A percentile compares a stretch with the other conserved stretches of the same genome.
Conservation (phyloP, 2,888 invertebrate genomes). For the Ommatoiulus sabulosus region DNA sequence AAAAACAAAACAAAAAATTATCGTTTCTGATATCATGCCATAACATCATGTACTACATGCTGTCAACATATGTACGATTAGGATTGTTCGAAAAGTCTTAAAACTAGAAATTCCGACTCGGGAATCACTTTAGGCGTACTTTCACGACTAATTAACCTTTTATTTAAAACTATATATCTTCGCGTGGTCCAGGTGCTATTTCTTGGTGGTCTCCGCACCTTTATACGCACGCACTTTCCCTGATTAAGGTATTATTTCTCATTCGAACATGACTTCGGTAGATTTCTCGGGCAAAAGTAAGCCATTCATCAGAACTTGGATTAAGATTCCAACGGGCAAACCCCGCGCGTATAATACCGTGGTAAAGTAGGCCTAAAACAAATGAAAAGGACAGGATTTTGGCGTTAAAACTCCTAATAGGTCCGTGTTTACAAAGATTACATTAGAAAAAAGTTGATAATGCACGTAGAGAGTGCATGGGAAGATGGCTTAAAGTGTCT, state of each 20-base stretch:
- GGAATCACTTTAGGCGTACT: no score
- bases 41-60: no score
- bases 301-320: neutral
- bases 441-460: slow-evolving; percentile 42
- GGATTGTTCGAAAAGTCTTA: no score
- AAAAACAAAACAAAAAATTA: no score
- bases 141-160: no score
- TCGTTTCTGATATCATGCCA: no score
- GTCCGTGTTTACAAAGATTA: slow-evolving; percentile 43
- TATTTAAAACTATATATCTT: no score
- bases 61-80: no score
- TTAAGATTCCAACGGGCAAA: slow-evolving; percentile 24
- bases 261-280: neutral
- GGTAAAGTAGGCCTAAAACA: neutral
- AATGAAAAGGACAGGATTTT: slow-evolving; percentile 23
- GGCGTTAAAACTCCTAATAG: slow-evolving; percentile 41
- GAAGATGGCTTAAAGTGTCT: slow-evolving; percentile 47
- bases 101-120: no score
- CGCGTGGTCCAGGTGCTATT: neutral
- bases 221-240: neutral
- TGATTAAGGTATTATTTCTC: neutral
- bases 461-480: slow-evolving; percentile 29
- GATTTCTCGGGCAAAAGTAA: neutral
- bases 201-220: neutral
- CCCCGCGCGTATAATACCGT: neutral